Percentiles rank a stretch among this genome's conserved stretches.
These are phyloP conservation scores for Samia ricini DNA, from an alignment of 1,140 invertebrate species.

Conservation along the genomic window DNA sequence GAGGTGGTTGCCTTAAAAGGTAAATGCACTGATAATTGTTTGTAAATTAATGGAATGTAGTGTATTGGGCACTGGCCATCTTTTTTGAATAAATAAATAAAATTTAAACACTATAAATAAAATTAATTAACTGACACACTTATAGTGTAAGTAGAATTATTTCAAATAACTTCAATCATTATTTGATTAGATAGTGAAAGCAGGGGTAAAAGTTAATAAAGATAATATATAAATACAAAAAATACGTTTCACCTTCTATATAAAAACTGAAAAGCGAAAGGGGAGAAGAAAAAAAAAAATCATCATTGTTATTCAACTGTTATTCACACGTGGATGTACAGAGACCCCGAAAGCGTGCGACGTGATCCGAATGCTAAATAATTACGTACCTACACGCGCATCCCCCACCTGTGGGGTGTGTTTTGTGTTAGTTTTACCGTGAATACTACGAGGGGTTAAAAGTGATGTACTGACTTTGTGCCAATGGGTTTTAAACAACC, in stretches of 20 bases:
- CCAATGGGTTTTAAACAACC: no score
- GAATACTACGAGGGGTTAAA: neutral
- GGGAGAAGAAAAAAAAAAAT: slow-evolving; percentile 23
- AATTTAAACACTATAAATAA: no score
- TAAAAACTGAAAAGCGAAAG: neutral
- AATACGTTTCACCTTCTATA: neutral
- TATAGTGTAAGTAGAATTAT: no score
- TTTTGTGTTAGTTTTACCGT: neutral
- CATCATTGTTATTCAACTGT: slow-evolving; percentile 46
- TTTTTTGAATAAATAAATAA: no score
- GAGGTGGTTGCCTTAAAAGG: no score
- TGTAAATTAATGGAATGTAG: no score
- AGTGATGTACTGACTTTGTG: neutral
- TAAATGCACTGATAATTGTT: no score
- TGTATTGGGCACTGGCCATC: no score
- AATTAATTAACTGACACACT: no score
- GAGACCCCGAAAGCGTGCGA: slow-evolving; percentile 22
- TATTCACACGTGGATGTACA: slow-evolving; percentile 30
- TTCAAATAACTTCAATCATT: no score
- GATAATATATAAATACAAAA: neutral
- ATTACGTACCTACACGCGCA: neutral
- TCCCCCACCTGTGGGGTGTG: neutral
- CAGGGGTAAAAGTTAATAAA: neutral
- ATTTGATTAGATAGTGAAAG: neutral
- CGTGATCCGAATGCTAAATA: slow-evolving; percentile 16